Base-by-base conservation (phyloP, 92 coral and sea anemone genomes). In the Heliopora coerulea region DNA sequence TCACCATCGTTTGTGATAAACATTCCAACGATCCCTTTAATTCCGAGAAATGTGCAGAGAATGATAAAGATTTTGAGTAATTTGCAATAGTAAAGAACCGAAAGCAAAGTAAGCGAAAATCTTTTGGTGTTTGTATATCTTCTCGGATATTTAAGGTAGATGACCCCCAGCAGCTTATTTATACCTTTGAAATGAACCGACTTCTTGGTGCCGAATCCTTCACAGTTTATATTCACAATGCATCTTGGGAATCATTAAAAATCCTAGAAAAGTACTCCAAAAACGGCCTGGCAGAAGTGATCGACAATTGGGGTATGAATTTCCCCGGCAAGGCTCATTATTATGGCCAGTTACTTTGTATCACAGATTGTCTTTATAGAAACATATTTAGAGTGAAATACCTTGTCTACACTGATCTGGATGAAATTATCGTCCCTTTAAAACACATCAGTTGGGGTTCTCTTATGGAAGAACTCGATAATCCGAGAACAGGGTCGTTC, bases 271-370 rank as follows among this genome's bases (percentile, higher is more conserved):
- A 46, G 52, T 46, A 46, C 15, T 1, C 52, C 17, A 46, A 46
- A 46, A n/a, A 46, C n/a, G n/a, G 52, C n/a, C 10, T 46, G 17
- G 52, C n/a, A 15, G 52, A 46, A 46, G n/a, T 46, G 52, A n/a
- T 46, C 2, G n/a, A 2, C 9, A 46, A 46, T n/a, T 46, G 52
- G 52, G 52, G 52, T 6, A 15, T 1, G 2, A 46, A 46, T 46
- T 46, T 46, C n/a, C 52, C 52, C 52, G 52, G 52, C 7, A 65
- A 65, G 2, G 9, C 52, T 15, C 52, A 46, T 46, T 46, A 46
- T 15, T 46, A 46, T 46, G 52, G 52, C n/a, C 52, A 46, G 52
- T 15, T 6, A 46, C n/a, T 46, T 9, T 6, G 52, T 15, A 15
- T 46, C 12, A 46, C 52, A 46, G 52, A 46, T 46, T 46, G 52